Evolutionary conservation across 2,888 invertebrate species (phyloP), one percentile per base, ranked within the genome.

Genomic region (Xestia rhomboidea): DNA sequence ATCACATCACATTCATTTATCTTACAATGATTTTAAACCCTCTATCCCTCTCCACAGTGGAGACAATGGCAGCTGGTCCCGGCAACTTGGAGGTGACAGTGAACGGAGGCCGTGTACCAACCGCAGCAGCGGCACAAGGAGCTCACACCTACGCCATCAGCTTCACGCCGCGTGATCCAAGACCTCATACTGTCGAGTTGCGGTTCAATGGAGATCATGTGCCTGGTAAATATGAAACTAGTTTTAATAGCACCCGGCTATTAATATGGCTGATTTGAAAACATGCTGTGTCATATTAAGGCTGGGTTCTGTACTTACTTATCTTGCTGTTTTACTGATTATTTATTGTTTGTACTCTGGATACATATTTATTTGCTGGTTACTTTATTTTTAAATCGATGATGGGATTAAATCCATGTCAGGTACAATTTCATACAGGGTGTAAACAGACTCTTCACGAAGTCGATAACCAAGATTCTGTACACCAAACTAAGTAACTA

Each of bases 81-180:
- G 99, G 99, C 38, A 99, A 99, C 95, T 97, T 99, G 64, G 99
- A 99, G 95, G 99, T 99, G 79, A 99, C 99, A 0, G 99, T 99
- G 46, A 99, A 99, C 92, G 99, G 99, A 13, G 99, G 99, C 0
- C 97, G 99, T 81, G 99, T 99, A 51, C 99, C 99, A 0, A 99
- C 99, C 0, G 99, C 99, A 41, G 99, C 99, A 21, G 99, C 99
- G 92, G 99, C 99, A 0, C 99, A 99, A 93, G 99, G 99, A 49
- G 99, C 99, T 46, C 99, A 99, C 92, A 99, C 98, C 0, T 99
- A 99, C 94, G 99, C 99, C 44, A 99, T 99, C 89, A 99, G 99
- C 51, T 99, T 99, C 95, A 99, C 99, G 15, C 99, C 99, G 0
- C 97, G 99, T 64, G 99, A 99, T 92, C 98, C 99, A 0, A 98